Evolutionary conservation across 2,797 vertebrate species (phyloP).

Genomic region (Pachyuromys duprasi): DNA sequence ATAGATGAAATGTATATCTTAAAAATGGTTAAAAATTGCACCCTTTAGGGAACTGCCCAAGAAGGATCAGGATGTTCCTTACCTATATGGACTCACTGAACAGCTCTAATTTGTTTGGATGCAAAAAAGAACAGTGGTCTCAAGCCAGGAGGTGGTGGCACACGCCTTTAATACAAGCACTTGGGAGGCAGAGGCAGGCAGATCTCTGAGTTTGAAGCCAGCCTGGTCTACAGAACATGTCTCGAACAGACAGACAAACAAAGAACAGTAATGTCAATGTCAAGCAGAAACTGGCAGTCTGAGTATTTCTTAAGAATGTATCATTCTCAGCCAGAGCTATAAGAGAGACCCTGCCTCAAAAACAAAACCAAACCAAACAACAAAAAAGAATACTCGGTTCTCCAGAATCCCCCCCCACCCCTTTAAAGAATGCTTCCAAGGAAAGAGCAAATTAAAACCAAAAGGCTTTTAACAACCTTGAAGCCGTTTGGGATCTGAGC

Average conservation of each 20-base stretch:
- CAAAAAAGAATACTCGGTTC: neutral
- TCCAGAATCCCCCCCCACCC: neutral
- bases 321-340: neutral
- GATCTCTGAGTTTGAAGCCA: neutral
- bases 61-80: neutral
- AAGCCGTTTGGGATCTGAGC: conserved; percentile 53
- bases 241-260: too few species aligned
- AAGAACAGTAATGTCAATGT: neutral
- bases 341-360: neutral
- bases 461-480: conserved; percentile 56
- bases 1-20: neutral
- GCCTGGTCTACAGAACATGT: neutral
- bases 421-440: conserved; percentile 34
- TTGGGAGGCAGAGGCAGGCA: neutral
- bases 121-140: neutral
- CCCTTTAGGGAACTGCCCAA: neutral
- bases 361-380: neutral
- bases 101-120: neutral
- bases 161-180: neutral
- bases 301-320: conserved; percentile 47
- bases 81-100: neutral
- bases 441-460: conserved; percentile 45
- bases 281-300: conserved; percentile 31
- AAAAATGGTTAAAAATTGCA: neutral
- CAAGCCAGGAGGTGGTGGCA: neutral